Percentiles rank a stretch among this genome's conserved stretches.
phyloP scores from a whole-genome alignment of 2,113 vertebrate species.

The Tenrec ecaudatus region DNA sequence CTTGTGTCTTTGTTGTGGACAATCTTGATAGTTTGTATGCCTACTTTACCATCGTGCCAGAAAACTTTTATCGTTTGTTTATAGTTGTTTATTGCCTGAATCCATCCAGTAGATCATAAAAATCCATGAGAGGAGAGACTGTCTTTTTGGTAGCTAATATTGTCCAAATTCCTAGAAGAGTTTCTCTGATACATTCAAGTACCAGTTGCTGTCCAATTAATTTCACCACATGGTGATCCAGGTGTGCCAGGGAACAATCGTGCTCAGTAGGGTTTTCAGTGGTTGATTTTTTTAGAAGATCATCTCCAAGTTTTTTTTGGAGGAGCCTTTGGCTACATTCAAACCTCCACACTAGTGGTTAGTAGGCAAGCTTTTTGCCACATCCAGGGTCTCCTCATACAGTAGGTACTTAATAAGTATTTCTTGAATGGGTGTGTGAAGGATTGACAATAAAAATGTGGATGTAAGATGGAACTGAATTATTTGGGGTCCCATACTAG shows the following conservation, averaged over 20 bases:
- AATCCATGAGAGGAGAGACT: not conserved
- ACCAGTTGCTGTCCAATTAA: not conserved
- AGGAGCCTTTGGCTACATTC: not conserved
- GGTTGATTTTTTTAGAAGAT: not conserved
- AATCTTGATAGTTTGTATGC: too few species aligned
- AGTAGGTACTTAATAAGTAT: not conserved
- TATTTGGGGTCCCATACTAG: not conserved
- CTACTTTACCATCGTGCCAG: too few species aligned
- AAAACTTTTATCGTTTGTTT: not conserved
- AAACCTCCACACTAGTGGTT: not conserved
- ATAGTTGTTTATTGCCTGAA: not conserved
- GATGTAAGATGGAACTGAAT: not conserved
- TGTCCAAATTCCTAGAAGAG: not conserved
- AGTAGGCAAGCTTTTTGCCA: not conserved
- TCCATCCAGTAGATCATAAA: slow-evolving; percentile 11
- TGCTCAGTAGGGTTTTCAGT: not conserved
- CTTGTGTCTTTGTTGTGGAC: too few species aligned
- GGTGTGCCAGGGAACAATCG: not conserved
- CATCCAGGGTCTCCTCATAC: not conserved
- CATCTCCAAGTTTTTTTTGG: not conserved
- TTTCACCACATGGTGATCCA: not conserved
- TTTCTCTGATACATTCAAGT: not conserved
- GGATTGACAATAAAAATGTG: not conserved
- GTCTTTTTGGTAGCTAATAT: not conserved
- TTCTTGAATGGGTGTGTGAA: not conserved